Base-by-base conservation (phyloP, 2,888 invertebrate species). In the Fissipunctia ypsillon region DNA sequence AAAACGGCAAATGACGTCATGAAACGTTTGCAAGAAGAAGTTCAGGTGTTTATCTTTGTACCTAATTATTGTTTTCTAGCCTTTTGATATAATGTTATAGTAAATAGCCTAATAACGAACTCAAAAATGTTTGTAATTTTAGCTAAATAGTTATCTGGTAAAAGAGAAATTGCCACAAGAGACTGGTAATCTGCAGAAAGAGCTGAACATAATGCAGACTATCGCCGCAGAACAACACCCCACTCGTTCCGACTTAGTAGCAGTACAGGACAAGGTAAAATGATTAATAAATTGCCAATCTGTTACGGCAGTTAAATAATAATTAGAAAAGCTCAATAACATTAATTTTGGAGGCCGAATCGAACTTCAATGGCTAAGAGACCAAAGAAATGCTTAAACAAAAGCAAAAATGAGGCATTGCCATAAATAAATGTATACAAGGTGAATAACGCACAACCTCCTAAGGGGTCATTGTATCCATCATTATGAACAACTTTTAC, bases 131-230 rank as follows among this genome's bases (percentile, higher is more conserved):
- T 59, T 50, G 2, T 31, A 14, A 56, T 82, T 84, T 69, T 84
- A 96, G 93, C 97, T 98, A 54, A 98, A 98, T 90, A 96, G 96
- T 76, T 98, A 98, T 92, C 96, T 99, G 78, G 97, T 97, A 0
- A 97, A 97, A 80, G 98, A 98, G 88, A 98, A 98, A 90, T 91
- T 99, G 69, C 98, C 98, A 0, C 97, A 97, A 86, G 99, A 99
- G 92, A 95, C 97, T 60, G 93, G 95, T 3, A 93, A 94, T 19
- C 94, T 97, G 68, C 97, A 97, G 89, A 97, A 97, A 86, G 97
- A 97, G 86, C 95, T 98, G 52, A 96, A 97, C 78, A 97, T 98
- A 78, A 95, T 98, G 90, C 97, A 97, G 88, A 96, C 95, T 80
- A 97, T 98, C 61, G 97, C 97, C 0, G 96, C 96, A 59, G 97